A percentile compares a stretch with the other conserved stretches of the same genome.
Evolutionary conservation across 2,888 invertebrate genomes (phyloP).

Genomic region (Alviniconcha strummeri): DNA sequence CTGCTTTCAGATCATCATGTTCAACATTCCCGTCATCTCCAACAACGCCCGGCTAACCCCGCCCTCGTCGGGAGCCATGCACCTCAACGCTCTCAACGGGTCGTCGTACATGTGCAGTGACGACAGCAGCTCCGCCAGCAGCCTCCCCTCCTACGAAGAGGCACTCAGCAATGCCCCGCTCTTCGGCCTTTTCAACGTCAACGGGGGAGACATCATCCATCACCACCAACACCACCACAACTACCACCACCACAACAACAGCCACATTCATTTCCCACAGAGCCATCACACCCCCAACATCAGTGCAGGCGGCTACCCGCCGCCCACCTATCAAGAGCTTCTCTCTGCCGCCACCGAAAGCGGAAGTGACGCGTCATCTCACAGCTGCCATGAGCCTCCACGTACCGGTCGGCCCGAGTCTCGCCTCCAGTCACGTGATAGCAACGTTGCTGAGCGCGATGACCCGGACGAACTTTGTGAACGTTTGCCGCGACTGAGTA

Average conservation of each 20-base stretch:
- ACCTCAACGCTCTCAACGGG: conserved; percentile 35
- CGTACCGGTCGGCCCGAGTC: background rate
- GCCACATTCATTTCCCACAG: background rate
- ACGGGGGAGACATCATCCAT: conserved; percentile 25
- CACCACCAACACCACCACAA: conserved; percentile 18
- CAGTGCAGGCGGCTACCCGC: background rate
- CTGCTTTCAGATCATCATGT: conserved; percentile 32
- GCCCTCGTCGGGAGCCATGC: conserved; percentile 34
- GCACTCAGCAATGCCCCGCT: conserved; percentile 22
- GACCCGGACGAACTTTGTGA: conserved; percentile 8
- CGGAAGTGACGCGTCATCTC: conserved; percentile 7
- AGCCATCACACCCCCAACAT: background rate
- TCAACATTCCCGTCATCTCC: conserved; percentile 34
- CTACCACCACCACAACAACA: background rate
- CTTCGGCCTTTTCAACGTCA: conserved; percentile 32
- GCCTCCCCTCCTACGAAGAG: conserved; percentile 29
- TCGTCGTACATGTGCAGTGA: conserved; percentile 16
- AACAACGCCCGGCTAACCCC: conserved; percentile 15
- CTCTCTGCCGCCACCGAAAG: background rate
- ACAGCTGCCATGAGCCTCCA: too few relatives aligned
- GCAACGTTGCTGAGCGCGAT: background rate
- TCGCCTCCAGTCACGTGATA: background rate
- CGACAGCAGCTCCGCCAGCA: background rate
- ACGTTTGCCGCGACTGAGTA: conserved; percentile 12
- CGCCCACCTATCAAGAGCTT: background rate